A percentile compares a stretch with the other conserved stretches of the same genome.
phyloP scores from a whole-genome alignment of 2,113 vertebrate species.

The Oryzias javanicus region DNA sequence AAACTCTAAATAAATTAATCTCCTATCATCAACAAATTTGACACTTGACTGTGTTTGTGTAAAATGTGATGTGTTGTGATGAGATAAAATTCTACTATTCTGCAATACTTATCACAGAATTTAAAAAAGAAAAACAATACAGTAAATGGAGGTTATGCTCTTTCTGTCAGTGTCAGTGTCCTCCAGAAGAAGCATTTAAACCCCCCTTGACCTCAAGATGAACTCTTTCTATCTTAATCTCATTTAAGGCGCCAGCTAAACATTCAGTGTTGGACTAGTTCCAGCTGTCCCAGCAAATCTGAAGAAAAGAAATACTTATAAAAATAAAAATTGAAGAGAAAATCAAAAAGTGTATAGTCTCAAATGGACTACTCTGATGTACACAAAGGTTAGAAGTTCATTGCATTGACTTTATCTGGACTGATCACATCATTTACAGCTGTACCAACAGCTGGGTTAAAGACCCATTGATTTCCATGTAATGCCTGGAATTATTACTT shows the following conservation, averaged over 20 bases:
- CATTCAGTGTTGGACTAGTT: background rate
- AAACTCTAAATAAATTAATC: conserved; percentile 82
- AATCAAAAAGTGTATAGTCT: background rate
- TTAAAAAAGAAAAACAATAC: conserved; percentile 50
- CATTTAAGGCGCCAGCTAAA: conserved; percentile 18
- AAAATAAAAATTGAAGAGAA: too few species aligned
- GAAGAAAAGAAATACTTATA: too few species aligned
- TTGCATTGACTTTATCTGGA: conserved; percentile 64
- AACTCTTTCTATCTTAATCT: conserved; percentile 31
- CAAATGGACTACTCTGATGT: background rate
- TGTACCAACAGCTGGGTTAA: conserved; percentile 80
- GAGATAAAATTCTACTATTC: conserved; percentile 65
- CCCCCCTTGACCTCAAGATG: conserved; percentile 29
- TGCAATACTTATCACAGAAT: conserved; percentile 56
- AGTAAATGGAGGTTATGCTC: conserved; percentile 58
- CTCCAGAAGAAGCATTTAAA: conserved; percentile 70
- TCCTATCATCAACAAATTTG: conserved; percentile 82
- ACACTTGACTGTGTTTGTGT: conserved; percentile 65
- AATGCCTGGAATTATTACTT: conserved; percentile 91
- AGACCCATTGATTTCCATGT: conserved; percentile 91
- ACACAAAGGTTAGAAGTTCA: conserved; percentile 47
- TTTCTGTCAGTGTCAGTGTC: conserved; percentile 62
- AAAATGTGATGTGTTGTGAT: conserved; percentile 69
- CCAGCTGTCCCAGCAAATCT: too few species aligned
- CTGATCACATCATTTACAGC: conserved; percentile 76